These are phyloP conservation scores for Liparis tanakae DNA, from an alignment of 2,797 vertebrate species.

Conservation along the genomic window DNA sequence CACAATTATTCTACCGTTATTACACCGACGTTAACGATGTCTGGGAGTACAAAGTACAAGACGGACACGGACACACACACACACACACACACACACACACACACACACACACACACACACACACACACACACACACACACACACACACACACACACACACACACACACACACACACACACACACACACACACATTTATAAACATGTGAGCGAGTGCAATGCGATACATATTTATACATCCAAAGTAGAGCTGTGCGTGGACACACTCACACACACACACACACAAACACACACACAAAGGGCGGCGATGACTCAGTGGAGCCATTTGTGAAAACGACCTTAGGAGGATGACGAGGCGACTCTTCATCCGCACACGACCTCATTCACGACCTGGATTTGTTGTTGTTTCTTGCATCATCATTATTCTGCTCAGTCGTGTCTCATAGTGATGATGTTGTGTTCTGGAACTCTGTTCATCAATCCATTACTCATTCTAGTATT, in stretches of 20 bases:
- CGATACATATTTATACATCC: neutral
- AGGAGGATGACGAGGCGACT: conserved; percentile 34
- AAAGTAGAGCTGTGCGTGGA: neutral
- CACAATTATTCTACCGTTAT: conserved; percentile 37
- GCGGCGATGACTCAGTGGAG: conserved; percentile 52
- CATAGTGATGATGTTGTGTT: neutral
- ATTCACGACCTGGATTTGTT: neutral
- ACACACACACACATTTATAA: neutral
- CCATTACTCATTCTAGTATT: neutral
- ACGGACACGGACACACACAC: conserved; percentile 28
- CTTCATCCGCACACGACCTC: conserved; percentile 37
- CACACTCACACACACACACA: conserved; percentile 3
- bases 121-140: neutral
- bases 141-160: neutral
- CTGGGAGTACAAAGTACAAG: conserved; percentile 17
- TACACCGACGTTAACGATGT: conserved; percentile 42
- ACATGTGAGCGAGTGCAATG: neutral
- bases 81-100: neutral
- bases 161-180: neutral
- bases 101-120: neutral
- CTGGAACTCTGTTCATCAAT: neutral
- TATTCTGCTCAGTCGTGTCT: neutral
- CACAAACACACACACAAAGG: conserved; percentile 25
- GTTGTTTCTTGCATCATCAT: neutral
- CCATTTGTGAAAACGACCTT: conserved; percentile 43